Evolutionary conservation across 2,888 invertebrate species (phyloP), one percentile per base, ranked within the genome.

Genomic region (Metellina segmentata): DNA sequence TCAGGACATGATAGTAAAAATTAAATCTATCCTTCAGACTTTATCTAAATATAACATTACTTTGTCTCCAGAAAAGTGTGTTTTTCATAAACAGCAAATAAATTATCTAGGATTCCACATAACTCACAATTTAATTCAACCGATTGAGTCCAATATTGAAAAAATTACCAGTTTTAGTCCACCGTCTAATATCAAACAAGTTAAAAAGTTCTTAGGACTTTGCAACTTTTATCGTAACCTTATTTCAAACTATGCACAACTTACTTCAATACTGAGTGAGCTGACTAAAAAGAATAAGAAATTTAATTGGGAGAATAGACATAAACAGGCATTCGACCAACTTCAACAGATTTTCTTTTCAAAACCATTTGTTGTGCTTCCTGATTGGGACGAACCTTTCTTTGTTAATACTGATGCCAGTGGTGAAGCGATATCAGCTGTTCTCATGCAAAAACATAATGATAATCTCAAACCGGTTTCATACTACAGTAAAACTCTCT

Each of bases 71-170:
- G n/a, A n/a, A n/a, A n/a, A n/a, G n/a, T n/a, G n/a, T n/a, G n/a
- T n/a, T n/a, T n/a, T n/a, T n/a, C n/a, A n/a, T n/a, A n/a, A n/a
- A n/a, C n/a, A n/a, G n/a, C n/a, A n/a, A n/a, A n/a, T n/a, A n/a
- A n/a, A n/a, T n/a, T n/a, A n/a, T n/a, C n/a, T 86, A 7, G 86
- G 78, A 0, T 86, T 86, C 49, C n/a, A 69, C n/a, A 86, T 86
- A 11, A n/a, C 34, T 20, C 77, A 77, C 48, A 52, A 53, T n/a
- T 53, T 20, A 1, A 20, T 86, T 48, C 7, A 19, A 0, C 87
- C 52, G 0, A 79, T 87, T 1, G 9, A 16, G 5, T 6, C 72
- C 1, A 87, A 87, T 48, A 79, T 79, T 19, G 52, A 7, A 7
- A 87, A 87, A 51, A 71, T 87, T 6, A 79, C 87, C n/a, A 1